Conservation (phyloP, 2,113 vertebrate species). For the Poeciliopsis occidentalis region DNA sequence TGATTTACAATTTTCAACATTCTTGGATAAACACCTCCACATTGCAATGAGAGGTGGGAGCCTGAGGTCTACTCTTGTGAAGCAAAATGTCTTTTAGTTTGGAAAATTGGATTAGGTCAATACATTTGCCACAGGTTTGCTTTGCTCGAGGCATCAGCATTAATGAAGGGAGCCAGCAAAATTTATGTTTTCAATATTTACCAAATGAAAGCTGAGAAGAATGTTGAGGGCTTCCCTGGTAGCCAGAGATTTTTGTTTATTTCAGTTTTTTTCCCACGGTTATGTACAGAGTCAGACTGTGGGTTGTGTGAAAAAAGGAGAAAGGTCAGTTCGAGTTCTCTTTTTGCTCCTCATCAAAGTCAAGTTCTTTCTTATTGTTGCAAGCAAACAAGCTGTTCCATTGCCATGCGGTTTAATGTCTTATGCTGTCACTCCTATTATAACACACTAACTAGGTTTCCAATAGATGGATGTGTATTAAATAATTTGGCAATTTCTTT, state of each 20-base stretch:
- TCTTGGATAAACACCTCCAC: too few relatives aligned
- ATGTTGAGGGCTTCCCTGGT: background rate
- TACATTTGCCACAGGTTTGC: background rate
- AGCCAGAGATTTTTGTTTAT: background rate
- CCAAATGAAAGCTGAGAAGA: background rate
- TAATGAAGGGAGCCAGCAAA: background rate
- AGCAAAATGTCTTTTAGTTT: too few relatives aligned
- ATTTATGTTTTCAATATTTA: background rate
- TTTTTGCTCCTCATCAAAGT: too few relatives aligned
- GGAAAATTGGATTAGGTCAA: too few relatives aligned
- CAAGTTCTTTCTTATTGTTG: background rate
- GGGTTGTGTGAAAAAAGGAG: too few relatives aligned
- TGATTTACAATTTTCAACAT: too few relatives aligned
- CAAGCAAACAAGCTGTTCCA: background rate
- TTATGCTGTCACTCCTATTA: background rate
- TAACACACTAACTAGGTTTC: background rate
- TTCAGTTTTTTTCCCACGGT: background rate
- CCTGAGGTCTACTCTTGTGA: too few relatives aligned
- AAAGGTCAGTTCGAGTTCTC: too few relatives aligned
- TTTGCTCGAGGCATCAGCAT: background rate
- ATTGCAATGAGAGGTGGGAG: too few relatives aligned
- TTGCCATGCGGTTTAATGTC: background rate
- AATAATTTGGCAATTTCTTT: background rate
- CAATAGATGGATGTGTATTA: background rate
- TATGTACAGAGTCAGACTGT: too few relatives aligned